Evolutionary conservation across 2,797 vertebrate genomes (phyloP).

Genomic region (Pelochelys cantorii): DNA sequence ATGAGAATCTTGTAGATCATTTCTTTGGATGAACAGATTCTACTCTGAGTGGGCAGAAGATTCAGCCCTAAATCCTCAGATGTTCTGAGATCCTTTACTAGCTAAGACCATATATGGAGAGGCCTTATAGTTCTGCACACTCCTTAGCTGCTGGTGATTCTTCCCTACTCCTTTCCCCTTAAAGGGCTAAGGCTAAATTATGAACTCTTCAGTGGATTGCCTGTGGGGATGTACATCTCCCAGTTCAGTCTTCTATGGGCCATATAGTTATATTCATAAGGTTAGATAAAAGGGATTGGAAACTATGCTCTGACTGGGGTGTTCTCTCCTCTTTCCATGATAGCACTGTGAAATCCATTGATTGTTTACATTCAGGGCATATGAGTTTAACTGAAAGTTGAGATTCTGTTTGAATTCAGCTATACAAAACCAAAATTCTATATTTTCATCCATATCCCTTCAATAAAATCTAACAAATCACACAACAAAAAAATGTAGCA

Average conservation of each 20-base stretch:
- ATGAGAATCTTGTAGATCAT: not conserved
- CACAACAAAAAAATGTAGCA: not conserved
- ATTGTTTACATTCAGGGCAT: not conserved
- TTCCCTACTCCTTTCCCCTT: not conserved
- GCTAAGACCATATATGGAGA: not conserved
- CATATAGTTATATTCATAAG: not conserved
- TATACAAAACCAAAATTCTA: not conserved
- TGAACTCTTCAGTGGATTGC: not conserved
- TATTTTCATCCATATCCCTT: not conserved
- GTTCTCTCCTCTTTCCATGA: not conserved
- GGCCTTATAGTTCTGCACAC: too few species aligned
- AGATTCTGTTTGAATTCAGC: not conserved
- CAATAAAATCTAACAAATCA: not conserved
- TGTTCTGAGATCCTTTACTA: not conserved
- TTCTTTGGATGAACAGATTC: not conserved
- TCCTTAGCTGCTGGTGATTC: not conserved
- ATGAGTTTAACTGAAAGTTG: not conserved
- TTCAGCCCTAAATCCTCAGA: not conserved
- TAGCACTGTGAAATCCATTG: not conserved
- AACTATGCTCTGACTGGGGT: not conserved
- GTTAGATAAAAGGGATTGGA: not conserved
- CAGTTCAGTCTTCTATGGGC: not conserved
- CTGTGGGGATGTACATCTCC: not conserved
- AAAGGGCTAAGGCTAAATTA: not conserved
- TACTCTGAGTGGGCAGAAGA: not conserved